Conservation (phyloP, 2,113 vertebrate genomes). For the Odobenus rosmarus region DNA sequence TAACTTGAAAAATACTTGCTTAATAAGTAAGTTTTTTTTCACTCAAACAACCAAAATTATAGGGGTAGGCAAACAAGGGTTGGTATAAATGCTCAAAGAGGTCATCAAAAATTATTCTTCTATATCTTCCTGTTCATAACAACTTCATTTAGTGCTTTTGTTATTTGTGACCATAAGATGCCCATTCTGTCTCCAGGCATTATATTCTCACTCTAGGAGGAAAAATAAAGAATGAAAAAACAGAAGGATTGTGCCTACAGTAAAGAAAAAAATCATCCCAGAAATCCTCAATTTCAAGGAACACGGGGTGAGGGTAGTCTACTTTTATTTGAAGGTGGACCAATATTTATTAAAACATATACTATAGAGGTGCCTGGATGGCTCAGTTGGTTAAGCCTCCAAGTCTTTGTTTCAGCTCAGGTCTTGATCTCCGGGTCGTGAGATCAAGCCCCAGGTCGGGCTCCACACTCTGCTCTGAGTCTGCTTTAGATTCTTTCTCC, state of each 20-base stretch:
- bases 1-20: not conserved
- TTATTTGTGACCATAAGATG: not conserved
- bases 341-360: not conserved
- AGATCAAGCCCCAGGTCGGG: not conserved
- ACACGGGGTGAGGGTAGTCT: not conserved
- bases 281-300: not conserved
- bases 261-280: not conserved
- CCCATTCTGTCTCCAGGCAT: not conserved
- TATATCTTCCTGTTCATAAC: not conserved
- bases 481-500: not conserved
- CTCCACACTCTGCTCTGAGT: not conserved
- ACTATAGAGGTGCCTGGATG: not conserved
- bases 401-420: not conserved
- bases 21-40: not conserved
- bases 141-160: not conserved
- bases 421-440: not conserved
- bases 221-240: not conserved
- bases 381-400: not conserved
- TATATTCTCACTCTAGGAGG: not conserved
- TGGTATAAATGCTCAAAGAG: not conserved
- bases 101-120: not conserved
- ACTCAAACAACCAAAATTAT: not conserved
- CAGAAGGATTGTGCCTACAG: not conserved
- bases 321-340: not conserved
- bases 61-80: not conserved